Percentiles rank a stretch among this genome's conserved stretches.
Evolutionary conservation across 2,888 invertebrate species (phyloP).

Genomic region (Cheilosia variabilis): DNA sequence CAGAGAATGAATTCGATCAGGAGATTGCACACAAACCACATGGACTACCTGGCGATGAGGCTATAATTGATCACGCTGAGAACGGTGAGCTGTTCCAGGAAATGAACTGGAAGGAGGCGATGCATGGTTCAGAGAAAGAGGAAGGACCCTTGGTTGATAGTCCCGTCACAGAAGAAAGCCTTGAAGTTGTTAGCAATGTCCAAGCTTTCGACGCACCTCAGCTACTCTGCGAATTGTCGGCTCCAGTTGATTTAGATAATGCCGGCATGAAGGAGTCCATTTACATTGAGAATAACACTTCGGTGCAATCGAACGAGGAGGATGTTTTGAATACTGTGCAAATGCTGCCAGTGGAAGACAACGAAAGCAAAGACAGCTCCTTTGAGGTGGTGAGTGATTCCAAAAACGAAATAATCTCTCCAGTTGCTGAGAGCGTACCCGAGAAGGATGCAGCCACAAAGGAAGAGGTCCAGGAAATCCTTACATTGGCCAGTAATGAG

Average conservation of each 20-base stretch:
- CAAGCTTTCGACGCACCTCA: slow-evolving; percentile 24
- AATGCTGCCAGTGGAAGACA: slow-evolving; percentile 78
- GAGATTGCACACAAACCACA: slow-evolving; percentile 82
- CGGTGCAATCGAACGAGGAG: slow-evolving; percentile 49
- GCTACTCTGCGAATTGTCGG: slow-evolving; percentile 50
- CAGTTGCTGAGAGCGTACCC: background rate
- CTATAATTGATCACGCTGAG: slow-evolving; percentile 70
- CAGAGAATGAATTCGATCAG: slow-evolving; percentile 81
- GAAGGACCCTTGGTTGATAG: slow-evolving; percentile 72
- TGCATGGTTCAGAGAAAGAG: slow-evolving; percentile 78
- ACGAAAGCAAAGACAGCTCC: slow-evolving; percentile 76
- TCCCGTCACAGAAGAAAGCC: slow-evolving; percentile 57
- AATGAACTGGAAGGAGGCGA: slow-evolving; percentile 78
- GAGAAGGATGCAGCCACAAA: slow-evolving; percentile 44
- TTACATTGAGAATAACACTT: slow-evolving; percentile 77
- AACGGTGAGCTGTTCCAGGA: slow-evolving; percentile 74
- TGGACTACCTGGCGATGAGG: slow-evolving; percentile 79
- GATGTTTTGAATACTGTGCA: slow-evolving; percentile 82
- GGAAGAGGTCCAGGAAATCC: slow-evolving; percentile 49
- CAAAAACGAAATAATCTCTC: background rate
- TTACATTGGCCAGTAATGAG: slow-evolving; percentile 39
- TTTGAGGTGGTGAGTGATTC: slow-evolving; percentile 32
- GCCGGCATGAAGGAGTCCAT: slow-evolving; percentile 81
- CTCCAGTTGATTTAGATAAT: slow-evolving; percentile 65
- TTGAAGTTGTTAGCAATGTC: slow-evolving; percentile 50